These are phyloP conservation scores for Pristionchus fissidentatus DNA, from an alignment of 2,888 invertebrate genomes.

Conservation along the genomic window DNA sequence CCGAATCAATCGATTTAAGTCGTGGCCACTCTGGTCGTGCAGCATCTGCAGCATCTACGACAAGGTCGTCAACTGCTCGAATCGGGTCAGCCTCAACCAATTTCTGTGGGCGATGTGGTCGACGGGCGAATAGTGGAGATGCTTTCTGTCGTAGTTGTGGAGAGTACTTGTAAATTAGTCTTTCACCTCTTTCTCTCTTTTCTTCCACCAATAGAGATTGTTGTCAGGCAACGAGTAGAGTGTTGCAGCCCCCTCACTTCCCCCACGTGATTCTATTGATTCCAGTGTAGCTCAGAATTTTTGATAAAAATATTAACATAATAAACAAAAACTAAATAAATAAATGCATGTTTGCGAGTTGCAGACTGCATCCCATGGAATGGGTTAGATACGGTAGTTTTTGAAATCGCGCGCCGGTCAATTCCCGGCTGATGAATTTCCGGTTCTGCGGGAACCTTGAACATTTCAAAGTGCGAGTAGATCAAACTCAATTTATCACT, in stretches of 20 bases:
- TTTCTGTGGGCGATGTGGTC: conserved; percentile 41
- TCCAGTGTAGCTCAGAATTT: too few relatives aligned
- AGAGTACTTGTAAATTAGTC: neutral
- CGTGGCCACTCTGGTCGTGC: neutral
- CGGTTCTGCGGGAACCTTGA: neutral
- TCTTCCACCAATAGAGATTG: neutral
- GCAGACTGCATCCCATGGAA: too few relatives aligned
- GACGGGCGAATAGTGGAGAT: conserved; percentile 37
- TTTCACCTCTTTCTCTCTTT: neutral
- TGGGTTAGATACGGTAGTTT: too few relatives aligned
- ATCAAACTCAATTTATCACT: too few relatives aligned
- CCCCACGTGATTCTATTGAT: neutral
- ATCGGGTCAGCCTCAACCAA: conserved; percentile 22
- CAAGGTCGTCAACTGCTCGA: too few relatives aligned
- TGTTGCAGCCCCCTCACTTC: neutral
- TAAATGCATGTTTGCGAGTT: too few relatives aligned
- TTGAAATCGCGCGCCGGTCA: neutral
- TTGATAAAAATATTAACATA: too few relatives aligned
- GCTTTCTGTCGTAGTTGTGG: conserved; percentile 40
- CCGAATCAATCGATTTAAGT: neutral
- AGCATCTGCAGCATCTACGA: neutral
- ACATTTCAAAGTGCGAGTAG: too few relatives aligned
- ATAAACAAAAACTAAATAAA: too few relatives aligned
- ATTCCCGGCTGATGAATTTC: neutral
- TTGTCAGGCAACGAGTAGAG: neutral